Percentiles rank a stretch among this genome's conserved stretches.
These are phyloP conservation scores for Leucania comma DNA, from an alignment of 2,888 invertebrate species.

Conservation along the genomic window DNA sequence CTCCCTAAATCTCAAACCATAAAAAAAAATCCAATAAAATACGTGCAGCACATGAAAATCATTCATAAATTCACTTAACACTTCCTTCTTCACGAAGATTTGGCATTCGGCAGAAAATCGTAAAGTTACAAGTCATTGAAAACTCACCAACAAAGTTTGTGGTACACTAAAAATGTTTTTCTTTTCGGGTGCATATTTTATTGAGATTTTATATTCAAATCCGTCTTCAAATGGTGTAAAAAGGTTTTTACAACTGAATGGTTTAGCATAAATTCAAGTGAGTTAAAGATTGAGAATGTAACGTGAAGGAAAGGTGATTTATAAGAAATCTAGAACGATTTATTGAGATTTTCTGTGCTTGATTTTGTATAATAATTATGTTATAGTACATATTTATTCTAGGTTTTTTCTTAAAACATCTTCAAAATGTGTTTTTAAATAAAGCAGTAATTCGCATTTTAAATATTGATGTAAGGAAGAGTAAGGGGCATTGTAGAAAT, in stretches of 20 bases:
- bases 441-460: too few relatives aligned
- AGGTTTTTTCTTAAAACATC: too few relatives aligned
- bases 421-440: too few relatives aligned
- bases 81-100: constrained; percentile 41
- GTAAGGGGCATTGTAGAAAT: too few relatives aligned
- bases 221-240: constrained; percentile 49
- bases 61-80: constrained; percentile 54
- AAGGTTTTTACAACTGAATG: constrained; percentile 49
- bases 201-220: constrained; percentile 70
- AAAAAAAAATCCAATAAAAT: constrained; percentile 57
- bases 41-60: constrained; percentile 58
- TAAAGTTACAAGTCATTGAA: constrained; percentile 66
- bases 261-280: constrained; percentile 43
- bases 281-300: constrained; percentile 29
- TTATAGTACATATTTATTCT: too few relatives aligned
- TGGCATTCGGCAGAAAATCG: constrained; percentile 49
- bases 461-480: too few relatives aligned
- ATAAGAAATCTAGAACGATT: not conserved
- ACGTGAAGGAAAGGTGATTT: constrained; percentile 12
- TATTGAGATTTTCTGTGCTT: not conserved
- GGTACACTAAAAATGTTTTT: constrained; percentile 62
- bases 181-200: constrained; percentile 72
- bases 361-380: too few relatives aligned
- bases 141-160: constrained; percentile 62
- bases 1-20: constrained; percentile 23